Conservation (phyloP, 2,888 invertebrate species). For the Ennomos fuscantarius region DNA sequence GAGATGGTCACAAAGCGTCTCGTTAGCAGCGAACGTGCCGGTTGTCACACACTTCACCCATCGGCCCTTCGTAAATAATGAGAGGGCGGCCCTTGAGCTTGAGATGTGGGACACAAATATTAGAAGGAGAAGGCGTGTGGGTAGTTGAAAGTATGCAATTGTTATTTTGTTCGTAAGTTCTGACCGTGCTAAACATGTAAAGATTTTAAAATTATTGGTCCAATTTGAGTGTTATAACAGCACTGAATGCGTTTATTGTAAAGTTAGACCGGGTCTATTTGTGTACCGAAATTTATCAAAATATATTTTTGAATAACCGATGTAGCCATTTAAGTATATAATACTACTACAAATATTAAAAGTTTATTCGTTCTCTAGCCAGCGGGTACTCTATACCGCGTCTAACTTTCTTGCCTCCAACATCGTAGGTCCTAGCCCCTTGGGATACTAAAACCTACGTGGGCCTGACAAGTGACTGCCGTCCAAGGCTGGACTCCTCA, state of each 20-base stretch:
- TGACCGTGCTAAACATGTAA: not conserved
- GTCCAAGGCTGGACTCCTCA: slow-evolving; percentile 77
- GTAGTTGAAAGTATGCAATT: slow-evolving; percentile 18
- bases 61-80: slow-evolving; percentile 85
- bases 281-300: no score
- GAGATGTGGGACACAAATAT: slow-evolving; percentile 46
- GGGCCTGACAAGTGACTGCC: slow-evolving; percentile 67
- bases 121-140: slow-evolving; percentile 52
- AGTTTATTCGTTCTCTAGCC: no score
- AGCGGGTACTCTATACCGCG: slow-evolving; percentile 39
- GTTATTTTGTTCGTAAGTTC: slow-evolving; percentile 15
- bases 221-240: no score
- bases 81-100: slow-evolving; percentile 70
- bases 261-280: no score
- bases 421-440: slow-evolving; percentile 59
- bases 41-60: slow-evolving; percentile 81
- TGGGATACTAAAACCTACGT: slow-evolving; percentile 74
- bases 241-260: no score
- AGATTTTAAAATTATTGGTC: no score
- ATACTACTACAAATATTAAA: no score
- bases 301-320: no score
- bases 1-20: slow-evolving; percentile 84
- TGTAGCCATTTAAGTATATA: no score
- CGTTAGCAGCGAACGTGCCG: slow-evolving; percentile 84
- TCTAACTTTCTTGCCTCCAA: slow-evolving; percentile 42